A percentile compares a stretch with the other conserved stretches of the same genome.
phyloP scores from a whole-genome alignment of 1,140 invertebrate species.

The Saxidomus purpurata region DNA sequence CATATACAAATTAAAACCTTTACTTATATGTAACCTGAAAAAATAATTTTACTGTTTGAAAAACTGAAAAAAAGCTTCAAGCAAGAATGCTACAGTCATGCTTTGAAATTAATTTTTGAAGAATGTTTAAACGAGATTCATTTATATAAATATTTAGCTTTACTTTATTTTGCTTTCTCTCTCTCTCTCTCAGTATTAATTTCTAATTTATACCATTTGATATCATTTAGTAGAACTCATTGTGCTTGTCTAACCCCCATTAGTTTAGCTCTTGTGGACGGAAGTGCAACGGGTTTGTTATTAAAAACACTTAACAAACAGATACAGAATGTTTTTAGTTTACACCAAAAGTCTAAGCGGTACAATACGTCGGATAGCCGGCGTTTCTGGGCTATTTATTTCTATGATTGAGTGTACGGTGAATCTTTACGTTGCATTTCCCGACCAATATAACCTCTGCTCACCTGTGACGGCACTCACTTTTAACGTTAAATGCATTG shows the following conservation, averaged over 20 bases:
- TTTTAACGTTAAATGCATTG: conserved; percentile 22
- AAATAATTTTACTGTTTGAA: too few species aligned
- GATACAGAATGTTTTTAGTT: background rate
- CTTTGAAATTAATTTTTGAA: too few species aligned
- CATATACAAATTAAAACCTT: background rate
- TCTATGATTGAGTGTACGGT: background rate
- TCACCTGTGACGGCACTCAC: conserved; percentile 24
- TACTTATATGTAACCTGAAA: background rate
- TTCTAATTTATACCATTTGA: too few species aligned
- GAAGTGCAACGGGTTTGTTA: conserved; percentile 5
- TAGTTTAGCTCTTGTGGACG: background rate
- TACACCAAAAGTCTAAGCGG: background rate
- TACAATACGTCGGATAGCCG: background rate
- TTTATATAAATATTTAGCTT: too few species aligned
- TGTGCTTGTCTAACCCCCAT: background rate
- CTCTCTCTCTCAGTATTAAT: too few species aligned
- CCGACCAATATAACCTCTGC: conserved; percentile 17
- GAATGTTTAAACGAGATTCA: too few species aligned
- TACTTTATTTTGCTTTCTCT: too few species aligned
- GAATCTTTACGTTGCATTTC: conserved; percentile 35
- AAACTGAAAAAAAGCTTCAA: too few species aligned
- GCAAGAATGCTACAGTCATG: too few species aligned
- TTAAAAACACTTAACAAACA: background rate
- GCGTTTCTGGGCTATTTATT: conserved; percentile 10
- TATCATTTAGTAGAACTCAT: too few species aligned